A percentile compares a stretch with the other conserved stretches of the same genome.
Evolutionary conservation across 1,140 invertebrate species (phyloP).

Genomic region (Cyrtorhinus lividipennis): DNA sequence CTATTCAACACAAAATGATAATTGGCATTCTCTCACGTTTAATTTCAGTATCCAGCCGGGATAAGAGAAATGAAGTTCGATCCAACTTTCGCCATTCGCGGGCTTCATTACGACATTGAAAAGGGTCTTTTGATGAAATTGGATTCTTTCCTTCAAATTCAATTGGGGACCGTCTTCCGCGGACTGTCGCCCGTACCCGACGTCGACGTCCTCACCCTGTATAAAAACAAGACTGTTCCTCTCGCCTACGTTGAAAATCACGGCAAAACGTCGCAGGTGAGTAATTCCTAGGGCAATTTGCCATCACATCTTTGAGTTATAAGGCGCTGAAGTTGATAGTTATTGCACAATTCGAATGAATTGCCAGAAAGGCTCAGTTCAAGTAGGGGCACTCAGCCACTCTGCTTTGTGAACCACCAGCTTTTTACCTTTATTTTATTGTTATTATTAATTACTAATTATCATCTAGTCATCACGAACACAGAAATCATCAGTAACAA

Average conservation of each 20-base stretch:
- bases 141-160: conserved; percentile 92
- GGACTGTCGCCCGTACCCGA: conserved; percentile 64
- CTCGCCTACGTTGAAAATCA: conserved; percentile 58
- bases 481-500: no score
- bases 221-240: conserved; percentile 72
- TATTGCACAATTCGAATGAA: no score
- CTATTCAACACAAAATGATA: no score
- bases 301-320: no score
- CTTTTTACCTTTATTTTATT: no score
- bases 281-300: no score
- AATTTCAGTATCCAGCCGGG: conserved; percentile 73
- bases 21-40: conserved; percentile 18
- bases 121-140: conserved; percentile 90
- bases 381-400: no score
- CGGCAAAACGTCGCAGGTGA: conserved; percentile 24
- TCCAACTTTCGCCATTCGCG: conserved; percentile 79
- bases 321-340: no score
- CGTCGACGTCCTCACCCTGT: conserved; percentile 72
- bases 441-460: no score
- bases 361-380: no score
- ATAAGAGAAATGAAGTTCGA: conserved; percentile 71
- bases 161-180: conserved; percentile 86
- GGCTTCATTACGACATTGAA: conserved; percentile 91
- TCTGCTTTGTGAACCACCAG: no score
- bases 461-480: no score